These are phyloP conservation scores for Notarius lentiginosus DNA, from an alignment of 2,113 vertebrate species.

Conservation along the genomic window DNA sequence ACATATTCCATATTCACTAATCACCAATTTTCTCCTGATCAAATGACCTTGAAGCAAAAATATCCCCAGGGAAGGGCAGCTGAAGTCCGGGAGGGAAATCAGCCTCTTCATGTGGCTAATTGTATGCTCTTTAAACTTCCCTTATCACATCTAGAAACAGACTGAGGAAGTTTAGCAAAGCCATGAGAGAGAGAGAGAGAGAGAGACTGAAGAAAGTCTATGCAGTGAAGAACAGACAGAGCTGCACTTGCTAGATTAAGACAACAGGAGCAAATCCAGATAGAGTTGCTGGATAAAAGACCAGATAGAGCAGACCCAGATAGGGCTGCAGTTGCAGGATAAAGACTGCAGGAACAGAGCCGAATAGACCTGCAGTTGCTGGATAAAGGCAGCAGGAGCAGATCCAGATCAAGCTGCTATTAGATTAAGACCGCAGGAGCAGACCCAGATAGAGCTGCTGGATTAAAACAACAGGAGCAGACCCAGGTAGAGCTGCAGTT, in stretches of 20 bases:
- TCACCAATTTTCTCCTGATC: constrained; percentile 33
- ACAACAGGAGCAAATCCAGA: not conserved
- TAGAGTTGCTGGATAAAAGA: not conserved
- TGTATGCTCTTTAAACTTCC: constrained; percentile 46
- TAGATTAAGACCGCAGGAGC: no score
- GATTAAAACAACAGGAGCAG: no score
- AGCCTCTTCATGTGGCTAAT: constrained; percentile 52
- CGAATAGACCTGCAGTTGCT: no score
- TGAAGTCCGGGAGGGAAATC: constrained; percentile 38
- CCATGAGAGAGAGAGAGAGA: not conserved
- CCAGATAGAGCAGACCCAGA: not conserved
- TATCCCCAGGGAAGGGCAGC: constrained; percentile 44
- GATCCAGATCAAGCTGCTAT: no score
- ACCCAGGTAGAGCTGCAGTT: no score
- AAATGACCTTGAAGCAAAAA: constrained; percentile 40
- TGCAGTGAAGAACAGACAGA: not conserved
- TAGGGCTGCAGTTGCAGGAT: no score
- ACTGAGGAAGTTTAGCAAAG: not conserved
- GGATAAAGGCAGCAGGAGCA: no score
- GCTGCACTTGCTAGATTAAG: no score
- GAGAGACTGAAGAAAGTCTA: not conserved
- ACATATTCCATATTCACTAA: constrained; percentile 23
- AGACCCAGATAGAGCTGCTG: no score
- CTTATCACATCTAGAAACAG: constrained; percentile 23
- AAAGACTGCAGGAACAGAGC: no score